Percentiles rank a stretch among this genome's conserved stretches.
phyloP scores from a whole-genome alignment of 1,140 invertebrate genomes.

The Chironomus tepperi region DNA sequence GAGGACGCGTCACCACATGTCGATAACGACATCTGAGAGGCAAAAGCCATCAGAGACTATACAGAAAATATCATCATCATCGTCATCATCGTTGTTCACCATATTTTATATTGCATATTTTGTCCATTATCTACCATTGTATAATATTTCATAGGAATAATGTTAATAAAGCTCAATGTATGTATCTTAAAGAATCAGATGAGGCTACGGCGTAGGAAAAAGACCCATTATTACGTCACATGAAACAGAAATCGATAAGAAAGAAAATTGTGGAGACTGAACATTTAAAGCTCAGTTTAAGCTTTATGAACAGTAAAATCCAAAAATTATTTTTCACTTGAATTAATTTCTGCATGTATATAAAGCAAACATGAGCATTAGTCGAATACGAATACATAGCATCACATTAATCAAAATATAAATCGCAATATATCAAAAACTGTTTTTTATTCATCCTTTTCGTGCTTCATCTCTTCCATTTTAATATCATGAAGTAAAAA shows the following conservation, averaged over 20 bases:
- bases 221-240: no score
- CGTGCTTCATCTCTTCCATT: background rate
- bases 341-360: no score
- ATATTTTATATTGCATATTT: background rate
- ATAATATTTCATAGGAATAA: no score
- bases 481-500: background rate
- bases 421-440: constrained; percentile 21
- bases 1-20: background rate
- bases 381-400: background rate
- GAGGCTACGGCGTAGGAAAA: no score
- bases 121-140: constrained; percentile 10
- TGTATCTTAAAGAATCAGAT: background rate
- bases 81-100: background rate
- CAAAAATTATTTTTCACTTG: no score
- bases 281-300: no score
- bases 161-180: background rate
- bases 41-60: background rate
- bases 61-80: background rate
- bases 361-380: no score
- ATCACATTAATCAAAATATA: constrained; percentile 22
- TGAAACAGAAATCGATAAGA: no score
- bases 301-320: no score
- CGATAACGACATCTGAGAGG: constrained; percentile 2
- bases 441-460: background rate
- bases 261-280: no score